Conservation (phyloP, 2,797 vertebrate species). For the Mionectes olivaceus region DNA sequence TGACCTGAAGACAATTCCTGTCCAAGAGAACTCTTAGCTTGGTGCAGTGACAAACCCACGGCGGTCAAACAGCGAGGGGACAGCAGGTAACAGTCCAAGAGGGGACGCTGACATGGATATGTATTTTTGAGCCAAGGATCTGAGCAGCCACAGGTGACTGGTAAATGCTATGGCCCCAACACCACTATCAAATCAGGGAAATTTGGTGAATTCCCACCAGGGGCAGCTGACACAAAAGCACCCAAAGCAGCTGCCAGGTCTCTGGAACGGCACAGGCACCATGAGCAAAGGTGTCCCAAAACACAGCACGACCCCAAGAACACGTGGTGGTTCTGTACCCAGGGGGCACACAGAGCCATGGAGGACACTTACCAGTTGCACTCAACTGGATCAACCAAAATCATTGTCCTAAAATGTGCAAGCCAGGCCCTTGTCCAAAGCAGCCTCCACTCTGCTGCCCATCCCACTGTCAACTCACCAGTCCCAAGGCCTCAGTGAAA, state of each 20-base stretch:
- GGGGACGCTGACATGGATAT: not conserved
- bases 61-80: not conserved
- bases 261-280: not conserved
- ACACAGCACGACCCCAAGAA: rapidly evolving
- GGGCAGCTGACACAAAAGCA: not conserved
- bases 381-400: not conserved
- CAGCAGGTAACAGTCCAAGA: rapidly evolving
- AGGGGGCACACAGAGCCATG: rapidly evolving
- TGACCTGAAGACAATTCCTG: not conserved
- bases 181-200: not conserved
- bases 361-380: not conserved
- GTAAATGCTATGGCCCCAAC: not conserved
- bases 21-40: not conserved
- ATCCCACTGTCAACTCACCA: not conserved
- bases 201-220: not conserved
- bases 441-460: not conserved
- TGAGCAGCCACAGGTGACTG: not conserved
- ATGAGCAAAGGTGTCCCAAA: rapidly evolving
- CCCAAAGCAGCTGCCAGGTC: no score
- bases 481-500: not conserved
- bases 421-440: not conserved
- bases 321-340: rapidly evolving
- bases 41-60: rapidly evolving
- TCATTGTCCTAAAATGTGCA: rapidly evolving
- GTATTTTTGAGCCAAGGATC: not conserved